A percentile compares a stretch with the other conserved stretches of the same genome.
These are phyloP conservation scores for Philypnodon macrostomus DNA, from an alignment of 2,797 vertebrate genomes.

Conservation along the genomic window DNA sequence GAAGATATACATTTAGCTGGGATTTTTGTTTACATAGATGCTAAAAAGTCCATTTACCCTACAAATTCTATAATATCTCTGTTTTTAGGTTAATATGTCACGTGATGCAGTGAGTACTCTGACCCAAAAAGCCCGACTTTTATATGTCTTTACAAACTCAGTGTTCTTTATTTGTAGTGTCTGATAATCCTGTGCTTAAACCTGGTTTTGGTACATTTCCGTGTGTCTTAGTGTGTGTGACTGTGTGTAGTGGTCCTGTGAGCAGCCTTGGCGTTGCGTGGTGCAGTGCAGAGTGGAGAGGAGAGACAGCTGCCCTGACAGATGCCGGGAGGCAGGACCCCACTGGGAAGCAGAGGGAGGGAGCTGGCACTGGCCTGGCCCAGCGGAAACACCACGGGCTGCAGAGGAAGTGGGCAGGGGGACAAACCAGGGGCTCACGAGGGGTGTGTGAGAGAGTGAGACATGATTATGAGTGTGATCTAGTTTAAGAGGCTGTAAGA, in stretches of 20 bases:
- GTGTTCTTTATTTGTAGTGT: too few relatives aligned
- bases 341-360: slow-evolving; percentile 82
- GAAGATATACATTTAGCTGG: too few relatives aligned
- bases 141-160: too few relatives aligned
- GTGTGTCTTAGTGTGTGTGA: slow-evolving; percentile 32
- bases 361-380: slow-evolving; percentile 82
- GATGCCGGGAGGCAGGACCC: slow-evolving; percentile 85
- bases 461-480: slow-evolving; percentile 26
- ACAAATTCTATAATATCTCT: too few relatives aligned
- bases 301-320: slow-evolving; percentile 83
- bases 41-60: too few relatives aligned
- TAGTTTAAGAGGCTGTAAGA: slow-evolving; percentile 4
- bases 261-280: slow-evolving; percentile 76
- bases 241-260: slow-evolving; percentile 56
- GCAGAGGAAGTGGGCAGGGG: slow-evolving; percentile 84
- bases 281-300: slow-evolving; percentile 75
- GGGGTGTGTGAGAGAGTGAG: slow-evolving; percentile 31
- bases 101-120: too few relatives aligned
- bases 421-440: slow-evolving; percentile 75
- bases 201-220: slow-evolving; percentile 5
- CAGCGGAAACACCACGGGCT: slow-evolving; percentile 85
- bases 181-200: not conserved
- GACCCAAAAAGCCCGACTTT: too few relatives aligned
- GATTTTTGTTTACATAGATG: too few relatives aligned
- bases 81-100: too few relatives aligned